phyloP scores from a whole-genome alignment of 2,797 vertebrate genomes.

The Crocidura indochinensis region DNA sequence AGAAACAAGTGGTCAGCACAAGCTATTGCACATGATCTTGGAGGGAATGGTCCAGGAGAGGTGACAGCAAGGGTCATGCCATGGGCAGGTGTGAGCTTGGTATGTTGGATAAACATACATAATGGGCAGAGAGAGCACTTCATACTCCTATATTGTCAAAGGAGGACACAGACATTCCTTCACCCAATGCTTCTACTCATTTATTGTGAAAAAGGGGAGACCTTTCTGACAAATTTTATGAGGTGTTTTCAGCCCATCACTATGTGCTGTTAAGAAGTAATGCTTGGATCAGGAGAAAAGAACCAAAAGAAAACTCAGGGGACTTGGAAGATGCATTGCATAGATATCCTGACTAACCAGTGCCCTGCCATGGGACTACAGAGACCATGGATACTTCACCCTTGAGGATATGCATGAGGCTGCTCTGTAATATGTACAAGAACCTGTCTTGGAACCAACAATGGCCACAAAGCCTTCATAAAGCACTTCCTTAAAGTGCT shows the following conservation, averaged over 20 bases:
- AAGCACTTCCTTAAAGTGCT: background rate
- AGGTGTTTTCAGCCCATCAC: background rate
- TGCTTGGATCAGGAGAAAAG: background rate
- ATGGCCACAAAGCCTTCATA: background rate
- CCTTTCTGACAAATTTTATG: background rate
- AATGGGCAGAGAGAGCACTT: background rate
- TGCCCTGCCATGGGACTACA: background rate
- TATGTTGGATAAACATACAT: background rate
- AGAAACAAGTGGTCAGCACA: background rate
- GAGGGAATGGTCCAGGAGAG: background rate
- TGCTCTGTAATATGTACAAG: background rate
- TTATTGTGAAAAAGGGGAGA: constrained; percentile 10
- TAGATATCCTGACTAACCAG: background rate
- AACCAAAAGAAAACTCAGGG: background rate
- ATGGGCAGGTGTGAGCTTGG: background rate
- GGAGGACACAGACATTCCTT: background rate
- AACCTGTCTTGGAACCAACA: background rate
- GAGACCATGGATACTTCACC: background rate
- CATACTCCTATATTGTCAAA: background rate
- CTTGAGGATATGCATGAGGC: background rate
- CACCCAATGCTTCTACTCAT: background rate
- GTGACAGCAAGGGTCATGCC: background rate
- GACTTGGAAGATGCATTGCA: background rate
- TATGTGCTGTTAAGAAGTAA: background rate
- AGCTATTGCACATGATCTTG: background rate